Evolutionary conservation across 2,888 invertebrate genomes (phyloP).

Genomic region (Limnephilus rhombicus): DNA sequence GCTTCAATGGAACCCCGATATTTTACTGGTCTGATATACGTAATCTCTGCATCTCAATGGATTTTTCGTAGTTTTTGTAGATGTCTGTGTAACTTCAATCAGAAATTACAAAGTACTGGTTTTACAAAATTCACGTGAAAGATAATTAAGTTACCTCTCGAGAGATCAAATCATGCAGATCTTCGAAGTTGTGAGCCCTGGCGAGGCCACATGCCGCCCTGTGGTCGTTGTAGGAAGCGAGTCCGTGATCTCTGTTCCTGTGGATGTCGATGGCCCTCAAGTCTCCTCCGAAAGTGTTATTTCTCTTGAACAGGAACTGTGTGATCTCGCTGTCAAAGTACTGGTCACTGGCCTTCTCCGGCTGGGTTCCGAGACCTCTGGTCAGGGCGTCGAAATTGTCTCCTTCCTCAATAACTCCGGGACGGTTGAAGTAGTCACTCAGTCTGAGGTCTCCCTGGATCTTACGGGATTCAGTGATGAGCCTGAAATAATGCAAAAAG

Average conservation of each 20-base stretch:
- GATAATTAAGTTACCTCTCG: constrained; percentile 75
- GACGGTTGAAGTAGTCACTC: constrained; percentile 85
- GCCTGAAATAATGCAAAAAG: constrained; percentile 70
- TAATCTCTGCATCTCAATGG: neutral
- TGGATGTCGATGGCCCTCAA: constrained; percentile 90
- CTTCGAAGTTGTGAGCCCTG: constrained; percentile 83
- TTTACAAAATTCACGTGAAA: neutral
- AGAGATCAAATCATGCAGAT: constrained; percentile 83
- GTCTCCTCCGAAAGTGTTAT: constrained; percentile 87
- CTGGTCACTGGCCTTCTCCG: constrained; percentile 86
- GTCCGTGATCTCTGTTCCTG: constrained; percentile 91
- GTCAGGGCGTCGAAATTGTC: constrained; percentile 85
- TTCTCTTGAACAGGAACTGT: constrained; percentile 76
- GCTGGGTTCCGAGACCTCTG: constrained; percentile 87
- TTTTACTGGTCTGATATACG: neutral
- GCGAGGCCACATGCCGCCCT: constrained; percentile 87
- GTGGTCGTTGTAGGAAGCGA: constrained; percentile 87
- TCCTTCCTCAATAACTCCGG: constrained; percentile 81
- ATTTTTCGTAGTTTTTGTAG: neutral
- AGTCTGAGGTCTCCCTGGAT: constrained; percentile 79
- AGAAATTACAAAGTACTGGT: neutral
- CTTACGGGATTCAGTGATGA: constrained; percentile 79
- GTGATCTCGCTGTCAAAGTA: constrained; percentile 87
- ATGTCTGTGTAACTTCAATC: neutral
- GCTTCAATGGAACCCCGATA: neutral